These are phyloP conservation scores for Formicarius rufipectus DNA, from an alignment of 2,113 vertebrate species.

Conservation along the genomic window DNA sequence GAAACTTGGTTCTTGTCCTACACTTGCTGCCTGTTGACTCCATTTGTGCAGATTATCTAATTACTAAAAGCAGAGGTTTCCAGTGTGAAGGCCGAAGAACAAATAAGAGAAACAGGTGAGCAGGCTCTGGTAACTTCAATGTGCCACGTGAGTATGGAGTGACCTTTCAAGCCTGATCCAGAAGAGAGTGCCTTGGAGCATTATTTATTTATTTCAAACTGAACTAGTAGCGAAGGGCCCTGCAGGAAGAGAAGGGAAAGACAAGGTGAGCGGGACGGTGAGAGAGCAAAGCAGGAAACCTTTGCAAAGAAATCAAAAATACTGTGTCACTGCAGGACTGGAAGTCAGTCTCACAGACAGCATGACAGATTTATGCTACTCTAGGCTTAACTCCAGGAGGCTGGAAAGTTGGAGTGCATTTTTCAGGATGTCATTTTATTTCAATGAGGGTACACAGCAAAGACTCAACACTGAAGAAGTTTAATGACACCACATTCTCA, in stretches of 20 bases:
- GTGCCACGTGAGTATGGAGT: neutral
- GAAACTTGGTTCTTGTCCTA: neutral
- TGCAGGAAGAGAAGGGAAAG: neutral
- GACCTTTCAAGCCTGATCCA: neutral
- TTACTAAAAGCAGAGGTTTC: neutral
- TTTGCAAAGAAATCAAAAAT: neutral
- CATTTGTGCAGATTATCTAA: neutral
- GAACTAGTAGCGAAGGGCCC: neutral
- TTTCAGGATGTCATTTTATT: neutral
- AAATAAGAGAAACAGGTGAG: neutral
- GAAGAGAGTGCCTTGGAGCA: neutral
- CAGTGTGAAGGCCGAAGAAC: neutral
- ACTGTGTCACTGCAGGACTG: neutral
- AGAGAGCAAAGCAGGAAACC: neutral
- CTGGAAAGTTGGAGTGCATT: conserved; percentile 6
- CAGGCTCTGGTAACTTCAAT: neutral
- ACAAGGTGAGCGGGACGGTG: rapidly evolving
- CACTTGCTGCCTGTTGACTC: neutral
- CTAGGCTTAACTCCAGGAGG: neutral
- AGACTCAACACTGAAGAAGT: neutral
- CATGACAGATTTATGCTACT: neutral
- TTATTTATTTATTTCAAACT: neutral
- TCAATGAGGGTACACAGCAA: neutral
- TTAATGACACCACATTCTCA: neutral
- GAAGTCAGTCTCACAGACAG: neutral